A percentile compares a stretch with the other conserved stretches of the same genome.
phyloP scores from a whole-genome alignment of 2,888 invertebrate species.

The Diplolepis rosae region DNA sequence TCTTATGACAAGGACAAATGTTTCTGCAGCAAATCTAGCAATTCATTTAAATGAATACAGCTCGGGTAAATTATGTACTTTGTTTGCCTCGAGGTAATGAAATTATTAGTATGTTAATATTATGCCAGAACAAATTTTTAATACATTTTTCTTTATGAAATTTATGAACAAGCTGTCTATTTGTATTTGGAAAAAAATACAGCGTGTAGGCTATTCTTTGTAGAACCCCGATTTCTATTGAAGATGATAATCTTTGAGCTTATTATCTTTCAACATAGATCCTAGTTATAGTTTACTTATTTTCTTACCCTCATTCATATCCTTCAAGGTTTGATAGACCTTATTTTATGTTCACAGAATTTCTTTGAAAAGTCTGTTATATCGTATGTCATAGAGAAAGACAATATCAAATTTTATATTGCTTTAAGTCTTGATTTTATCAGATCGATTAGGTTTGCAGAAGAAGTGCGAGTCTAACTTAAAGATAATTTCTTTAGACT shows the following conservation, averaged over 20 bases:
- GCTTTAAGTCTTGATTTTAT: slow-evolving; percentile 6
- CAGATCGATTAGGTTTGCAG: neutral
- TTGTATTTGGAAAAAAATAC: neutral
- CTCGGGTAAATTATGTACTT: neutral
- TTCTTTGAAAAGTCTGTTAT: slow-evolving; percentile 11
- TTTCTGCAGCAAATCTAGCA: neutral
- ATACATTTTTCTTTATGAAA: neutral
- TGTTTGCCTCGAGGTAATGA: neutral
- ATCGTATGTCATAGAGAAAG: neutral
- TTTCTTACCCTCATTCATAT: neutral
- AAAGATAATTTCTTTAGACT: slow-evolving; percentile 35
- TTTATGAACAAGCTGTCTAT: neutral
- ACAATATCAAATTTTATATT: slow-evolving; percentile 17
- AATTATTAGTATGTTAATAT: neutral
- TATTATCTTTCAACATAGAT: neutral
- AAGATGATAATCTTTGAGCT: neutral
- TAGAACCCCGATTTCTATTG: neutral
- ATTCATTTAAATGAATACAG: neutral
- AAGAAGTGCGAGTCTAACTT: slow-evolving; percentile 4
- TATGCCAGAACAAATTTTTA: neutral
- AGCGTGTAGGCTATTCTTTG: neutral
- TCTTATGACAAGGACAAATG: neutral
- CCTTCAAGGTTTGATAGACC: neutral
- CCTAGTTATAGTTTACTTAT: neutral
- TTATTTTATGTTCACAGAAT: neutral